phyloP scores from a whole-genome alignment of 2,113 vertebrate genomes.

The Erpornis zantholeuca region DNA sequence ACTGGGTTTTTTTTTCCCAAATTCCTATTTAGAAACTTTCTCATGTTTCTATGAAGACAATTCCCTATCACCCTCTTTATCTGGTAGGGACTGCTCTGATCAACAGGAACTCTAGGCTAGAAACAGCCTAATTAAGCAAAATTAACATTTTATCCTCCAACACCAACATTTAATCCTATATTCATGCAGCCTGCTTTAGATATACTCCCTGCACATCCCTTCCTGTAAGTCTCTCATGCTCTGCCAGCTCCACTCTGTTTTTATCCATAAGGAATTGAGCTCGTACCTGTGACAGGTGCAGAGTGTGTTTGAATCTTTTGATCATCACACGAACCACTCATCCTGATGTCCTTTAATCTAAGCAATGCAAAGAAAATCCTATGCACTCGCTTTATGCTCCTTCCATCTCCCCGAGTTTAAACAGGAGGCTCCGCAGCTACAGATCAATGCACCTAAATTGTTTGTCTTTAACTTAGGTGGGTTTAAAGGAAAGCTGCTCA shows the following conservation, averaged over 20 bases:
- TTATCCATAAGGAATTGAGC: conserved; percentile 53
- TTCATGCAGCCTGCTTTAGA: conserved; percentile 45
- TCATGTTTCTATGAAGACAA: background rate
- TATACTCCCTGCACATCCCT: background rate
- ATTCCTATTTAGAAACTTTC: background rate
- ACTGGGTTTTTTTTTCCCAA: background rate
- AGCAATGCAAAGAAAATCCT: conserved; percentile 58
- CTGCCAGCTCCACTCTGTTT: conserved; percentile 59
- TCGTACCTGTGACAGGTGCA: conserved; percentile 66
- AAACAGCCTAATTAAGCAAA: conserved; percentile 54
- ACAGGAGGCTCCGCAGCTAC: conserved; percentile 40
- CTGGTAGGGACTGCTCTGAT: conserved; percentile 12
- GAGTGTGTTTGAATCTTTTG: conserved; percentile 62
- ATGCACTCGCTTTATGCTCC: conserved; percentile 6
- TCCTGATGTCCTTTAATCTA: conserved; percentile 66
- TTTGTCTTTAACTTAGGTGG: conserved; percentile 61
- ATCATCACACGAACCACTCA: conserved; percentile 66
- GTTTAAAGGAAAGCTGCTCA: conserved; percentile 58
- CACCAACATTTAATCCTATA: conserved; percentile 32
- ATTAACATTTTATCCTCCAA: conserved; percentile 46
- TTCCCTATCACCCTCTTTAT: background rate
- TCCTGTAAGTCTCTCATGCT: conserved; percentile 51
- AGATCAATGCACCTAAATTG: conserved; percentile 69
- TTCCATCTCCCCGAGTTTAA: conserved; percentile 35
- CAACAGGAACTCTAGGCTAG: background rate